Evolutionary conservation across 2,797 vertebrate genomes (phyloP), one percentile per base, ranked within the genome.

Genomic region (Synanceia verrucosa): DNA sequence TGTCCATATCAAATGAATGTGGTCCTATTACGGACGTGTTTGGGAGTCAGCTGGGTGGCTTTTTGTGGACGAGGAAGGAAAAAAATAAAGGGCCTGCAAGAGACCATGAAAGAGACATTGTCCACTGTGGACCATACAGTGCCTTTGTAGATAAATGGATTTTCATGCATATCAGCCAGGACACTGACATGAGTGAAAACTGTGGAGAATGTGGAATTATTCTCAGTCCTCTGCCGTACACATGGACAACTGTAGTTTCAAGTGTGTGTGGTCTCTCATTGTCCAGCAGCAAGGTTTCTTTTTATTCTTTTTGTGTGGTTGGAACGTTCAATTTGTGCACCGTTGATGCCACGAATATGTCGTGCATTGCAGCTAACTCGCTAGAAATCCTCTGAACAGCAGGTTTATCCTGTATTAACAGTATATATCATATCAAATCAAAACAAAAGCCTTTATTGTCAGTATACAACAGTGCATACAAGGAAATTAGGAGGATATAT

Each of bases 61-160:
- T 91, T 92, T 91, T 92, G 88, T 91, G 86, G 83, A 79, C 62
- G 14, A 8, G n/a, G n/a, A n/a, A n/a, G n/a, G n/a, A 6, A 23
- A 10, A 24, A 69, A 46, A 76, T 67, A 68, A 71, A 78, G 65
- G 75, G 79, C 78, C 84, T 59, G 81, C 76, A 12, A 88, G 86
- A 63, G 80, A 83, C 87, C 88, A 91, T 92, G 83, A 93, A 92
- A 90, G 91, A 83, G 84, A 89, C 86, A 86, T 89, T 90, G 91
- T 90, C 84, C 90, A 78, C 51, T 72, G 61, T 69, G 78, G 88
- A 79, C 55, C 82, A 9, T 79, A 87, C 81, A 82, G 86, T 76
- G 37, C 80, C 82, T 93, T 92, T 93, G 88, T 89, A 83, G 91
- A 90, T 94, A 94, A 94, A 92, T 91, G 90, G 91, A 93, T 93